Conservation (phyloP, 2,797 vertebrate genomes). For the Acanthurus tractus region DNA sequence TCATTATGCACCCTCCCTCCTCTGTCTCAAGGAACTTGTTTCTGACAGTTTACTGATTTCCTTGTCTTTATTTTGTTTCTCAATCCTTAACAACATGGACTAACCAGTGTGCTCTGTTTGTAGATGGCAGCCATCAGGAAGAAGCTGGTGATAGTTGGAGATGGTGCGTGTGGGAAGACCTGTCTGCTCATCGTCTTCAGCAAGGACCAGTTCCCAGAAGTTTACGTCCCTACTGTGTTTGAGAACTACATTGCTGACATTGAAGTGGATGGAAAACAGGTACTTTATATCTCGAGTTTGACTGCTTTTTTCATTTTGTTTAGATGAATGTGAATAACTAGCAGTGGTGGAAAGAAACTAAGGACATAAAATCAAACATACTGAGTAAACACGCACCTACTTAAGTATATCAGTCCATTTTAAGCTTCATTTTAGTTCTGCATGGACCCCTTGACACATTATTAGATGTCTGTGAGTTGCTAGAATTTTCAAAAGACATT, state of each 20-base stretch:
- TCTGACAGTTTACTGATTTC: slow-evolving; percentile 18
- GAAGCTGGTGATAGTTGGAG: slow-evolving; percentile 98
- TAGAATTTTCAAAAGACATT: neutral
- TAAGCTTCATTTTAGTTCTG: neutral
- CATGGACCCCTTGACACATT: neutral
- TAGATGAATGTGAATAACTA: neutral
- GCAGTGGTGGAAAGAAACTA: neutral
- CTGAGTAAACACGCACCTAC: neutral
- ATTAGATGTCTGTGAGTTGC: neutral
- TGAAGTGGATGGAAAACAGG: slow-evolving; percentile 97
- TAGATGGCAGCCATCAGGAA: slow-evolving; percentile 97
- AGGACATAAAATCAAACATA: neutral
- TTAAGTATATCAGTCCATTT: neutral
- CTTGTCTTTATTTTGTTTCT: neutral
- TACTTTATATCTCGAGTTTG: slow-evolving; percentile 57
- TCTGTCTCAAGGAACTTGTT: slow-evolving; percentile 1
- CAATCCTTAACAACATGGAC: neutral
- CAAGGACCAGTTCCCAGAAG: slow-evolving; percentile 97
- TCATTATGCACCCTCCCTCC: slow-evolving; percentile 13
- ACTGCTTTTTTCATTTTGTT: neutral
- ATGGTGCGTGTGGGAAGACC: slow-evolving; percentile 96
- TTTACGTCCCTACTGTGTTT: slow-evolving; percentile 97
- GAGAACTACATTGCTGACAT: slow-evolving; percentile 99
- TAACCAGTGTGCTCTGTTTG: slow-evolving; percentile 46
- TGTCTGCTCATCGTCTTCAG: slow-evolving; percentile 98